These are phyloP conservation scores for Nomada lathburiana DNA, from an alignment of 2,888 invertebrate genomes.

Conservation along the genomic window DNA sequence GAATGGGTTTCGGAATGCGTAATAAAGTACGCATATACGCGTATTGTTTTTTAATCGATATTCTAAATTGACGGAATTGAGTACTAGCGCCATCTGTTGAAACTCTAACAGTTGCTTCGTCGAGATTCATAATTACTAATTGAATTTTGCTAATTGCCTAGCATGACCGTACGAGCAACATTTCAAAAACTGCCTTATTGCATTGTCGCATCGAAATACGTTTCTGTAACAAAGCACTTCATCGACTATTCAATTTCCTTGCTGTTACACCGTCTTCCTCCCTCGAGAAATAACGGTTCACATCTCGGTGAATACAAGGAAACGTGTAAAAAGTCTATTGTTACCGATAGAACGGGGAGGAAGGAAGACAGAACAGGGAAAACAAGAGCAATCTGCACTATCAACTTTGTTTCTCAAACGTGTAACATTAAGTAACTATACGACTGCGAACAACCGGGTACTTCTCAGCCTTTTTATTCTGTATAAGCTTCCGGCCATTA, in stretches of 20 bases:
- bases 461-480: conserved; percentile 13
- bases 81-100: conserved; percentile 5
- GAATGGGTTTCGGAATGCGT: neutral
- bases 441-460: conserved; percentile 1
- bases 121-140: conserved; percentile 20
- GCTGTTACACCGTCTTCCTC: conserved; percentile 31
- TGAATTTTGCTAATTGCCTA: conserved; percentile 25
- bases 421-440: conserved; percentile 7
- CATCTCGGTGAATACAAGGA: conserved; percentile 18
- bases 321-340: conserved; percentile 48
- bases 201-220: conserved; percentile 32
- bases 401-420: neutral
- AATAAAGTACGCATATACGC: neutral
- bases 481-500: conserved; percentile 14
- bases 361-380: neutral
- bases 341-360: conserved; percentile 14
- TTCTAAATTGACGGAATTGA: neutral
- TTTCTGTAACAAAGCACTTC: conserved; percentile 38
- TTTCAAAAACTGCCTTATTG: conserved; percentile 4
- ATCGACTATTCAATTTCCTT: conserved; percentile 46
- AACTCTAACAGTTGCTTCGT: neutral
- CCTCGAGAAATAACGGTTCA: conserved; percentile 47
- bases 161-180: neutral
- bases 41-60: neutral
- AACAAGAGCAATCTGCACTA: conserved; percentile 11